Evolutionary conservation across 2,113 vertebrate species (phyloP).

Genomic region (Calidris pygmaea): DNA sequence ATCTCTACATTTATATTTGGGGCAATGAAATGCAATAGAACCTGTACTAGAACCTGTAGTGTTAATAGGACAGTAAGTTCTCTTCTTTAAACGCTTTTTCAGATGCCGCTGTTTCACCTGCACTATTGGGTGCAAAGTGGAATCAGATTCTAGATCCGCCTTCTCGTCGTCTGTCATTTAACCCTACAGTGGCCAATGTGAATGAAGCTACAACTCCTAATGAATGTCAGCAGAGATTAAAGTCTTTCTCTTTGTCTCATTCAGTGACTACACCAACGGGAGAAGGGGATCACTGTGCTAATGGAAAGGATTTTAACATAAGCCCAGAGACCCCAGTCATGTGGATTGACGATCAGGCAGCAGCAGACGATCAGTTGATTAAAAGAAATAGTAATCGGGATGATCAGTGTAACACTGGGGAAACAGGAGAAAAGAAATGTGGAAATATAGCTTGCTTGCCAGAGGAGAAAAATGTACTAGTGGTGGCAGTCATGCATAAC

Average conservation of each 20-base stretch:
- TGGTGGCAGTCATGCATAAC: constrained; percentile 81
- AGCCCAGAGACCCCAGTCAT: constrained; percentile 76
- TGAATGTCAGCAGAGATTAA: constrained; percentile 84
- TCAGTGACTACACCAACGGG: constrained; percentile 58
- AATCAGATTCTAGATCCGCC: constrained; percentile 91
- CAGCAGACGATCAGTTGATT: constrained; percentile 74
- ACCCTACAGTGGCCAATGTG: constrained; percentile 78
- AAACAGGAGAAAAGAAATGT: constrained; percentile 69
- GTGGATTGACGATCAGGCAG: constrained; percentile 83
- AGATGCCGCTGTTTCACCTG: constrained; percentile 90
- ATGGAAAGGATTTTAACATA: constrained; percentile 75
- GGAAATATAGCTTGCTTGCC: constrained; percentile 63
- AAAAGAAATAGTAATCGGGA: constrained; percentile 64
- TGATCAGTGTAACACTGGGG: constrained; percentile 61
- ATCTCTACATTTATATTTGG: neutral
- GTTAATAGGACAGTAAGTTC: neutral
- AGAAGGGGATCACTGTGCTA: constrained; percentile 67
- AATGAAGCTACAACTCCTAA: constrained; percentile 76
- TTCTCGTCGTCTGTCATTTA: constrained; percentile 82
- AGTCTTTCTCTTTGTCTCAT: constrained; percentile 78
- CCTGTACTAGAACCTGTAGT: neutral
- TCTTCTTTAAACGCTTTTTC: constrained; percentile 41
- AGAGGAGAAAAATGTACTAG: constrained; percentile 78
- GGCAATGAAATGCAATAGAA: neutral
- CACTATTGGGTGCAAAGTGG: constrained; percentile 91